These are phyloP conservation scores for Pteruthius melanotis DNA, from an alignment of 2,113 vertebrate genomes.

Conservation along the genomic window DNA sequence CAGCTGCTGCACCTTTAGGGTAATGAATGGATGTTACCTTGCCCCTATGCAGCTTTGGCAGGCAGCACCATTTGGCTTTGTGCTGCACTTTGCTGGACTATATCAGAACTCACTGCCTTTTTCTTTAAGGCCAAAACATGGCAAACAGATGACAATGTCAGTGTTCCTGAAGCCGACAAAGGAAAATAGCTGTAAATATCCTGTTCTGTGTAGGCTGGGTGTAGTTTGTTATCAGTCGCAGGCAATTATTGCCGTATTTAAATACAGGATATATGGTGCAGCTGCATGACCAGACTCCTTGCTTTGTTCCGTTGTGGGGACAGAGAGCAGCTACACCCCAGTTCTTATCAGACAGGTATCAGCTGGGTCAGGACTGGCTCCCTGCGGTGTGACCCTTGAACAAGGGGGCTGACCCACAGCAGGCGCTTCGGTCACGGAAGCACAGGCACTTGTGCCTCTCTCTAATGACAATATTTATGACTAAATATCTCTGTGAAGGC, in stretches of 20 bases:
- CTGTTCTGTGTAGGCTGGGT: neutral
- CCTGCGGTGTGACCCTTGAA: neutral
- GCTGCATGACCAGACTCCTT: neutral
- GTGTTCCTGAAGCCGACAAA: neutral
- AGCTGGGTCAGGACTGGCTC: neutral
- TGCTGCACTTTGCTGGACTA: neutral
- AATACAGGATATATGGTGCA: neutral
- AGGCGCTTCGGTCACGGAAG: neutral
- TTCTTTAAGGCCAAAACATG: neutral
- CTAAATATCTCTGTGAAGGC: neutral
- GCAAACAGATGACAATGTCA: neutral
- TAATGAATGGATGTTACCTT: neutral
- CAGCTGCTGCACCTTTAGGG: neutral
- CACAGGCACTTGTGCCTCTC: neutral
- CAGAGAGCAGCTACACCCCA: neutral
- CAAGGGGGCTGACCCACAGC: neutral
- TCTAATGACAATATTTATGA: neutral
- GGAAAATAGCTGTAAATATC: neutral
- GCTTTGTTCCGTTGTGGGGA: neutral
- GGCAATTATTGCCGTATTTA: neutral
- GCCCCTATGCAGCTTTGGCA: fast-evolving
- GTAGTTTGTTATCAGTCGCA: neutral
- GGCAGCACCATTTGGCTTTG: neutral
- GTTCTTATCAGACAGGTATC: neutral
- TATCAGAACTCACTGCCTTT: neutral